phyloP scores from a whole-genome alignment of 2,113 vertebrate genomes.

The Pandion haliaetus region DNA sequence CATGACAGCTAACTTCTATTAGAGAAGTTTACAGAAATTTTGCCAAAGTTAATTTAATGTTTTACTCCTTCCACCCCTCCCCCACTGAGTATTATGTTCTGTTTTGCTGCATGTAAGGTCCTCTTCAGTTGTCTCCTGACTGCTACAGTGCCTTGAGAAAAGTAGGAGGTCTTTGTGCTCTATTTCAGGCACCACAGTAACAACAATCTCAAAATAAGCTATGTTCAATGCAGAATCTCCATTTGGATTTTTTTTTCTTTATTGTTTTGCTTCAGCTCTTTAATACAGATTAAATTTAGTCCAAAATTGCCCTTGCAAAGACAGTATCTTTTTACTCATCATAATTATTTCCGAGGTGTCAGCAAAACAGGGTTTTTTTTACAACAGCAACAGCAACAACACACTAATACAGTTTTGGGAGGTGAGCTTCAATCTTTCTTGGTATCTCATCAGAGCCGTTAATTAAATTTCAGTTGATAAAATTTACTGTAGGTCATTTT shows the following conservation, averaged over 20 bases:
- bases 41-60: background rate
- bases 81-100: background rate
- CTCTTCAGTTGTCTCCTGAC: background rate
- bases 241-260: background rate
- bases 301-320: background rate
- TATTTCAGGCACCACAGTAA: background rate
- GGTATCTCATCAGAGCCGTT: background rate
- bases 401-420: background rate
- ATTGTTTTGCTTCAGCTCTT: background rate
- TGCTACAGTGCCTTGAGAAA: background rate
- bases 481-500: background rate
- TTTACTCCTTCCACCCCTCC: background rate
- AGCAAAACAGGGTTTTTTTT: background rate
- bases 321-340: background rate
- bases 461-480: conserved; percentile 7
- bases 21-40: background rate
- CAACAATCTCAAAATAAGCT: background rate
- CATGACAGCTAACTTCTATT: background rate
- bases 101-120: background rate
- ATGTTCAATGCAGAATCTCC: background rate
- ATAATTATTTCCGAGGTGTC: background rate
- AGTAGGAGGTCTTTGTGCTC: background rate
- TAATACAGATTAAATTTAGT: background rate
- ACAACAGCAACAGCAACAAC: background rate
- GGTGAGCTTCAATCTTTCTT: background rate